Evolutionary conservation across 2,888 invertebrate genomes (phyloP), one percentile per base, ranked within the genome.

Genomic region (Stomorhina lunata): DNA sequence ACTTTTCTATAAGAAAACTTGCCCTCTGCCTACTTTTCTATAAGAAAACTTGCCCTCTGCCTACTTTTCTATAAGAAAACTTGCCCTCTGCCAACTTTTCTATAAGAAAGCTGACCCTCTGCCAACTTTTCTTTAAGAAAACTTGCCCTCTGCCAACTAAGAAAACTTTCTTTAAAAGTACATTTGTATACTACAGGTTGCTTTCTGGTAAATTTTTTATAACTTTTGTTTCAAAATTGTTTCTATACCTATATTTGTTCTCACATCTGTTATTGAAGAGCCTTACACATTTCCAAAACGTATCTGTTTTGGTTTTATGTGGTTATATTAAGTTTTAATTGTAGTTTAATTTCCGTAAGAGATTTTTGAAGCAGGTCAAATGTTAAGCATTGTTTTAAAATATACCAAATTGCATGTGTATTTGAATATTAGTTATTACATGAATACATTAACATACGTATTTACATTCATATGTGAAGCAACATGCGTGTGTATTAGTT

Each of bases 331-430:
- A 84, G 73, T 84, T 85, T 82, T 83, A 84, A 85, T 85, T 85
- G 84, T 63, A 81, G 80, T 85, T 85, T 84, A 85, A 84, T 85
- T 85, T 85, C 78, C 84, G 73, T 75, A 81, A 68, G 71, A 84
- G 80, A 77, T 75, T 77, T 79, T 68, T 63, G 29, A 77, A 75
- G 27, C 71, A 84, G 80, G 81, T 82, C 77, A 81, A 57, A 77
- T 81, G 72, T 77, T 81, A 81, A 72, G 34, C 37, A 68, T 61
- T 63, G 45, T 69, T 77, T 66, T 55, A 17, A 40, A 80, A 37
- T 45, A 48, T 10, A 29, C 25, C 48, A 63, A 55, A 45, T 50
- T 25, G n/a, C 22, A 27, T 7, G 22, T n/a, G 15, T 29, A 45
- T 37, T 10, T 59, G 27, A n/a, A n/a, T n/a, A n/a, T n/a, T 48